phyloP scores from a whole-genome alignment of 2,888 invertebrate species.

The Drosophila longiperda region DNA sequence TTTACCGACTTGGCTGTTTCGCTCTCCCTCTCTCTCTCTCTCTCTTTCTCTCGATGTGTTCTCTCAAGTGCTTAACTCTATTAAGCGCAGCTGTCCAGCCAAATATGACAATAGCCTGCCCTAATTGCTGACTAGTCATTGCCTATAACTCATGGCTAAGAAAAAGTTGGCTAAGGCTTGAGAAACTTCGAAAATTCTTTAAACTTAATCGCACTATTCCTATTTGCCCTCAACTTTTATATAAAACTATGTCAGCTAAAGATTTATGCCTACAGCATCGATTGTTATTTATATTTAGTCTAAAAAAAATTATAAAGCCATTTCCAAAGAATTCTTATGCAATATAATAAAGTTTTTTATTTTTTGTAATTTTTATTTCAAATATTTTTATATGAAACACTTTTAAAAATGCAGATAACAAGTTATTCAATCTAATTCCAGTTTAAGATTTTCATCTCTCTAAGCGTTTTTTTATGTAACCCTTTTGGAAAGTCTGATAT shows the following conservation, averaged over 20 bases:
- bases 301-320: background rate
- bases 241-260: background rate
- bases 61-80: conserved; percentile 17
- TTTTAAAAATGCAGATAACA: background rate
- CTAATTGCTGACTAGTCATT: conserved; percentile 77
- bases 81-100: conserved; percentile 54
- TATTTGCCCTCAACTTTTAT: background rate
- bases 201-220: background rate
- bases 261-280: background rate
- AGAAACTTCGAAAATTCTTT: background rate
- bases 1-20: conserved; percentile 43
- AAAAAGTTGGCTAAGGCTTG: conserved; percentile 8
- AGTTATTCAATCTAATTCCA: background rate
- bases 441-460: background rate
- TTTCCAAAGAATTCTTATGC: background rate
- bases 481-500: background rate
- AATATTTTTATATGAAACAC: background rate
- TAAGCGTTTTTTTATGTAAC: background rate
- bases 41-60: background rate
- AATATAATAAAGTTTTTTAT: background rate
- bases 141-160: conserved; percentile 32
- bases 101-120: conserved; percentile 57
- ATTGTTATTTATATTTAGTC: background rate
- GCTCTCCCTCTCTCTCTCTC: background rate
- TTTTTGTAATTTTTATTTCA: background rate